These are phyloP conservation scores for Antennarius maculatus DNA, from an alignment of 2,797 vertebrate genomes.

Conservation along the genomic window DNA sequence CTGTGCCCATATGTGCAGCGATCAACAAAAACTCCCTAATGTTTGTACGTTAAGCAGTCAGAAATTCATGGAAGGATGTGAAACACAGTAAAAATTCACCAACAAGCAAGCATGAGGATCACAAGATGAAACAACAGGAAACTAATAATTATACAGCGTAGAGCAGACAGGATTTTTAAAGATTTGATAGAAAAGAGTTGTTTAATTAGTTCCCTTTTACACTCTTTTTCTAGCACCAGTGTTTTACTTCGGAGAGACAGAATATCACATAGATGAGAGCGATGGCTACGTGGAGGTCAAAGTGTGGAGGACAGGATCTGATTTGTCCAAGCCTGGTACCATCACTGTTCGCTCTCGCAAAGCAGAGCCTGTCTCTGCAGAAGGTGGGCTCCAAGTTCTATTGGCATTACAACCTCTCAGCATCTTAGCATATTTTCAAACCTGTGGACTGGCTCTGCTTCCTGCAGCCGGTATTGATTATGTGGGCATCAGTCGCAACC, in stretches of 20 bases:
- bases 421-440: not conserved
- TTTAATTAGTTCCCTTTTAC: not conserved
- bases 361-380: slow-evolving; percentile 86
- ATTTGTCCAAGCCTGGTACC: slow-evolving; percentile 86
- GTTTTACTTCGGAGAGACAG: slow-evolving; percentile 87
- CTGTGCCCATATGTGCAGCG: not conserved
- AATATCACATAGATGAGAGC: slow-evolving; percentile 89
- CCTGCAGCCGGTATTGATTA: slow-evolving; percentile 89
- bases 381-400: slow-evolving; percentile 79
- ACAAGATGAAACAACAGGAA: too few relatives aligned
- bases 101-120: not conserved
- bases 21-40: not conserved
- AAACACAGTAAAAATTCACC: not conserved
- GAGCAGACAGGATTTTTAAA: too few relatives aligned
- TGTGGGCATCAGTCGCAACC: slow-evolving; percentile 90
- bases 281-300: slow-evolving; percentile 85
- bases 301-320: slow-evolving; percentile 90
- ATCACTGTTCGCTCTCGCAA: slow-evolving; percentile 91
- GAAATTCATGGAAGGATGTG: not conserved
- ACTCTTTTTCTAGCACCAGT: slow-evolving; percentile 71
- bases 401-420: not conserved
- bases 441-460: not conserved
- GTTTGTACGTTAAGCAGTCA: not conserved
- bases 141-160: too few relatives aligned
- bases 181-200: not conserved